phyloP scores from a whole-genome alignment of 2,113 vertebrate species.

The Hippoglossus stenolepis region DNA sequence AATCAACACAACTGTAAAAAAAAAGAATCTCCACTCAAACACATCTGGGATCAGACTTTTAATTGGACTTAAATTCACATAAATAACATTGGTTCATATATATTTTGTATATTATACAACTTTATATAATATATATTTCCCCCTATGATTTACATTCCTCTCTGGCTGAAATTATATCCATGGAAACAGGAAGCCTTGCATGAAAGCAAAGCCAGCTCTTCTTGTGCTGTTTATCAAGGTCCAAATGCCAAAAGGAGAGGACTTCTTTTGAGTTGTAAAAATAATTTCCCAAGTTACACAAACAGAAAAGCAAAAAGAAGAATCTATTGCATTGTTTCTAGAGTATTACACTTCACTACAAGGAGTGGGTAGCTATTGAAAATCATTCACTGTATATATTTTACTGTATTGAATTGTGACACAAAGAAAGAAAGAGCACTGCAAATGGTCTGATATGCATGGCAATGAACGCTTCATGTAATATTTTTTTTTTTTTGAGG shows the following conservation, averaged over 20 bases:
- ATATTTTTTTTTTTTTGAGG: slow-evolving; percentile 11
- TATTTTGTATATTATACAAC: slow-evolving; percentile 83
- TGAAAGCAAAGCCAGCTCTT: slow-evolving; percentile 71
- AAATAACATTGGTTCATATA: slow-evolving; percentile 87
- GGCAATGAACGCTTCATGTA: slow-evolving; percentile 25
- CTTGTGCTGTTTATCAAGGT: slow-evolving; percentile 74
- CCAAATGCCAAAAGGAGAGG: slow-evolving; percentile 73
- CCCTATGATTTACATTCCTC: slow-evolving; percentile 83
- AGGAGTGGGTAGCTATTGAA: slow-evolving; percentile 71
- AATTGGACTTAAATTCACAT: slow-evolving; percentile 86
- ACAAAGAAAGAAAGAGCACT: slow-evolving; percentile 73
- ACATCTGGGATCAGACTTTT: slow-evolving; percentile 82
- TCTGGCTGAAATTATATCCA: slow-evolving; percentile 78
- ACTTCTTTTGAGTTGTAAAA: slow-evolving; percentile 68
- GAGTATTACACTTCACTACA: slow-evolving; percentile 76
- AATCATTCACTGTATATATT: slow-evolving; percentile 76
- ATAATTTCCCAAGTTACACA: slow-evolving; percentile 67
- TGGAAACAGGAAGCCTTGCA: slow-evolving; percentile 77
- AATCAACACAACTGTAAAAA: background rate
- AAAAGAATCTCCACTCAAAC: slow-evolving; percentile 31
- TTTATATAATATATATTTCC: slow-evolving; percentile 87
- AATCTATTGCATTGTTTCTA: slow-evolving; percentile 76
- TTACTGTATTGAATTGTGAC: slow-evolving; percentile 70
- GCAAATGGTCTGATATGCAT: slow-evolving; percentile 76
- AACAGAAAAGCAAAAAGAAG: slow-evolving; percentile 69